Evolutionary conservation across 2,113 vertebrate species (phyloP), one percentile per base, ranked within the genome.

Genomic region (Balaeniceps rex): DNA sequence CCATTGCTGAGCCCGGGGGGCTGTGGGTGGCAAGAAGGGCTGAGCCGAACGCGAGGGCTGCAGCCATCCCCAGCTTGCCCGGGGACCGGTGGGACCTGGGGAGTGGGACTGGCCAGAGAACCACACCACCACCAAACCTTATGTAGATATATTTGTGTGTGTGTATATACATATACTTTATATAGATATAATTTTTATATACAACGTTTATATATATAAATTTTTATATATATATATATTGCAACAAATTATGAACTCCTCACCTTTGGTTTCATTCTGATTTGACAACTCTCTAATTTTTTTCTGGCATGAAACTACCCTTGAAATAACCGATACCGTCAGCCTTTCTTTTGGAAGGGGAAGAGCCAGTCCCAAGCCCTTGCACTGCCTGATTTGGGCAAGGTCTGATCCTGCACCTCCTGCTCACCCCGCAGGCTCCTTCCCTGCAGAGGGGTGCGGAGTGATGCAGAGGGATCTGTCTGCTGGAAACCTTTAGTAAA

Each of bases 141-240:
- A 14, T 44, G 14, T 14, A 3, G 19, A 14, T 19, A 0, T n/a
- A 4, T 25, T 12, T 82, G 4, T 86, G 5, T n/a, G 25, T 17
- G 11, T 58, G 57, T 58, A 6, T 14, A 3, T 49, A 4, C 13
- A 4, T 28, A 14, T 34, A 33, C 6, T 66, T 42, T 11, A 21
- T 31, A 28, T 2, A 40, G n/a, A 4, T 38, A n/a, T 19, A 19
- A 5, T 21, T 75, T 46, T 14, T 61, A n/a, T 7, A 17, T 6
- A 36, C 18, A 8, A 54, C 26, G 16, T 25, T 68, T 42, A 23
- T 19, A 15, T 14, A 34, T 8, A 38, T 10, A 51, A n/a, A 9
- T 88, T 38, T 3, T 25, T 25, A 15, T 34, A 54, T 7, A 31
- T 5, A 34, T 4, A 29, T 29, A 34, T 47, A 19, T 23, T 24